A percentile compares a stretch with the other conserved stretches of the same genome.
phyloP scores from a whole-genome alignment of 1,140 invertebrate genomes.

The Cydia pomonella region DNA sequence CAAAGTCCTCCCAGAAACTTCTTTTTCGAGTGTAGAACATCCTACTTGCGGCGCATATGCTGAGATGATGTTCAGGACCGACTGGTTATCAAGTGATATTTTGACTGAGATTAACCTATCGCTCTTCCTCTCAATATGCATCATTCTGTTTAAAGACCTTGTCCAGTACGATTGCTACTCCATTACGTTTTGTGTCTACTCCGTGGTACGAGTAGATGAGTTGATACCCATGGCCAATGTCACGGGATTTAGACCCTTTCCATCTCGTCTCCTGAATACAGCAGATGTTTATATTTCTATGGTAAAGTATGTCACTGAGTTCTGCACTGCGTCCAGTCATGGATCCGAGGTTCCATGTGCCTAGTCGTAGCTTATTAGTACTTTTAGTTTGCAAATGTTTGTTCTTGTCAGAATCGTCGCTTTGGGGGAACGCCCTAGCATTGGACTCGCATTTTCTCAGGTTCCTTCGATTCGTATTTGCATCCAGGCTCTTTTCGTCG shows the following conservation, averaged over 20 bases:
- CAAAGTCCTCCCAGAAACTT: neutral
- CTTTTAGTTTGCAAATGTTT: too few species aligned
- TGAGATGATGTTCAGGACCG: neutral
- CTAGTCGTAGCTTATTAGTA: too few species aligned
- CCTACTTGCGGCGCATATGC: neutral
- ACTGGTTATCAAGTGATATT: neutral
- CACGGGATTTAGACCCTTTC: neutral
- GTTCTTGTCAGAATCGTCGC: too few species aligned
- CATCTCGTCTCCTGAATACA: too few species aligned
- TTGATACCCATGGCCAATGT: neutral
- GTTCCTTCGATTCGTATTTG: too few species aligned
- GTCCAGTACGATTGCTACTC: neutral
- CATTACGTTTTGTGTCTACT: neutral
- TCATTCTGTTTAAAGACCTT: neutral
- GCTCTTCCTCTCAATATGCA: neutral
- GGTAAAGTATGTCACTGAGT: too few species aligned
- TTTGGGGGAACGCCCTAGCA: too few species aligned
- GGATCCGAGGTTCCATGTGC: too few species aligned
- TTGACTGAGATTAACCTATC: neutral
- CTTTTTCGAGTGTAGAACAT: neutral
- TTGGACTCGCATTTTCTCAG: too few species aligned
- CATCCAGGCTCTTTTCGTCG: too few species aligned
- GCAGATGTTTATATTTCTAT: too few species aligned
- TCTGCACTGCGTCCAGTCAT: too few species aligned
- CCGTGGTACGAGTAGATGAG: neutral